A percentile compares a stretch with the other conserved stretches of the same genome.
These are phyloP conservation scores for Podarcis muralis DNA, from an alignment of 2,113 vertebrate species.

Conservation along the genomic window DNA sequence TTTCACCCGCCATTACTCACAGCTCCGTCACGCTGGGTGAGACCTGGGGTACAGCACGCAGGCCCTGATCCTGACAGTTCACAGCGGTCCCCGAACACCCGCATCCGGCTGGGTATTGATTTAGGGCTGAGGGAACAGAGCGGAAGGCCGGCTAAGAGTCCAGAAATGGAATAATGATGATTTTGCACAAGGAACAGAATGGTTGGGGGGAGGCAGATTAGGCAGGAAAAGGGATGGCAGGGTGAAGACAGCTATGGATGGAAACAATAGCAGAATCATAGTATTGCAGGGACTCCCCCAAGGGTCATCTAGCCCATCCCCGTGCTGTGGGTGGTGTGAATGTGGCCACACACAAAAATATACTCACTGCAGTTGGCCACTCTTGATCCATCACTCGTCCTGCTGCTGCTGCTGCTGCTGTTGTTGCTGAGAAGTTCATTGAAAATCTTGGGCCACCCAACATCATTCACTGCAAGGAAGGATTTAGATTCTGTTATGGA, in stretches of 20 bases:
- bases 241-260: too few relatives aligned
- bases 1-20: conserved; percentile 52
- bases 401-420: not conserved
- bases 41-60: conserved; percentile 54
- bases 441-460: conserved; percentile 72
- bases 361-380: conserved; percentile 68
- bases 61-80: conserved; percentile 64
- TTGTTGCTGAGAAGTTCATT: conserved; percentile 56
- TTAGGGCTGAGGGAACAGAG: conserved; percentile 51
- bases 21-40: conserved; percentile 68
- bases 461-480: conserved; percentile 65
- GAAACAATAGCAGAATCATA: not conserved
- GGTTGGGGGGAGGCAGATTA: not conserved
- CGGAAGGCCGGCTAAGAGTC: too few relatives aligned
- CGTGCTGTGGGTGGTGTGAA: too few relatives aligned
- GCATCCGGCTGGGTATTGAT: conserved; percentile 63
- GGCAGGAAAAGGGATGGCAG: not conserved
- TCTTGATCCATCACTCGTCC: conserved; percentile 28
- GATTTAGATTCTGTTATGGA: fast-evolving
- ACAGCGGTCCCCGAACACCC: conserved; percentile 58
- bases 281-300: not conserved
- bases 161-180: not conserved
- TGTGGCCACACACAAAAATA: fast-evolving
- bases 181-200: too few relatives aligned
- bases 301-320: too few relatives aligned